Conservation (phyloP, 2,797 vertebrate species). For the Syngnathus rostellatus region DNA sequence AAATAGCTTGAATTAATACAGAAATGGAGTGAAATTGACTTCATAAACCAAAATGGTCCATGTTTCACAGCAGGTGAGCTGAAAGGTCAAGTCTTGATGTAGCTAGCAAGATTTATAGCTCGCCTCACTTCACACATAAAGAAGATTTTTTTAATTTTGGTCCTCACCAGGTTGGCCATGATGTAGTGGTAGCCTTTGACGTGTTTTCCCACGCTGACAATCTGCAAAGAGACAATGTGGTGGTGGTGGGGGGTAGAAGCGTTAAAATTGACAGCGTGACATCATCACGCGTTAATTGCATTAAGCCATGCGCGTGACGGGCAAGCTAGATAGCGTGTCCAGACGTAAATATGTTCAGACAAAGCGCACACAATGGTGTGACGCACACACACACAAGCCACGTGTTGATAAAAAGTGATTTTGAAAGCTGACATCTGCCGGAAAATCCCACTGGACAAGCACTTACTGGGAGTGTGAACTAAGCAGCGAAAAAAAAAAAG, state of each 20-base stretch:
- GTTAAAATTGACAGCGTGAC: slow-evolving; percentile 1
- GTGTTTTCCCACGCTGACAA: slow-evolving; percentile 94
- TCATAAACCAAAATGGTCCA: not conserved
- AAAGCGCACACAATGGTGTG: not conserved
- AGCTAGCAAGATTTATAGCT: too few relatives aligned
- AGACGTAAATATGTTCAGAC: slow-evolving; percentile 29
- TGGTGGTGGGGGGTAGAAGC: not conserved
- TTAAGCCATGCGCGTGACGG: slow-evolving; percentile 36
- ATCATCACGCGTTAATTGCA: slow-evolving; percentile 36
- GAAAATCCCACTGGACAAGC: slow-evolving; percentile 33
- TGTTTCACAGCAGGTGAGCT: not conserved
- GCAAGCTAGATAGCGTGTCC: slow-evolving; percentile 4
- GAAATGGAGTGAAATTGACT: not conserved
- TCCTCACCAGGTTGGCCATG: slow-evolving; percentile 92
- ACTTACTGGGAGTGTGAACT: slow-evolving; percentile 23
- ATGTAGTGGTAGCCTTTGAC: slow-evolving; percentile 97
- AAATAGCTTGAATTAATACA: not conserved
- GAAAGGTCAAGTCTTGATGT: not conserved
- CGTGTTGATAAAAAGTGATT: slow-evolving; percentile 31
- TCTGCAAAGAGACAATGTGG: slow-evolving; percentile 53
- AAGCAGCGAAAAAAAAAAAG: not conserved
- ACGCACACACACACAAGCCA: slow-evolving; percentile 1
- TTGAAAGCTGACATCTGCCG: slow-evolving; percentile 46
- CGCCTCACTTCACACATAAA: too few relatives aligned
- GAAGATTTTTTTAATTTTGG: not conserved